phyloP scores from a whole-genome alignment of 2,888 invertebrate species.

The Lasius platythorax region DNA sequence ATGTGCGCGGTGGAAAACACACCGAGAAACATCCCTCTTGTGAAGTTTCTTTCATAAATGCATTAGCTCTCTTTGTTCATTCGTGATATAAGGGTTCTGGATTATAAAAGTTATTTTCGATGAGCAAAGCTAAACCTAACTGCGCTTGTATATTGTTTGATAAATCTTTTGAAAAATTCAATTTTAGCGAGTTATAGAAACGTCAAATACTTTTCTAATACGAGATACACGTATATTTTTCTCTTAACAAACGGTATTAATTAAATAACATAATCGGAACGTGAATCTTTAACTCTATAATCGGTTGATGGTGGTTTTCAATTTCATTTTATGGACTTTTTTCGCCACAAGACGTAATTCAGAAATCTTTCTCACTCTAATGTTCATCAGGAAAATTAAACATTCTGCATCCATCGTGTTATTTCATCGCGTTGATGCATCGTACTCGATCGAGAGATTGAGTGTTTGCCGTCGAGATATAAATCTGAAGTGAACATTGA shows the following conservation, averaged over 20 bases:
- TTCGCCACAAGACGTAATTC: not conserved
- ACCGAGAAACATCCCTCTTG: not conserved
- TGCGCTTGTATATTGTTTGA: not conserved
- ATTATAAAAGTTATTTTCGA: not conserved
- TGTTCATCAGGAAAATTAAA: not conserved
- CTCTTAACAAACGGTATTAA: not conserved
- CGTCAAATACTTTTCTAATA: not conserved
- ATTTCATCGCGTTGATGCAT: not conserved
- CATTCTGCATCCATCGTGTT: not conserved
- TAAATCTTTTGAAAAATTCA: not conserved
- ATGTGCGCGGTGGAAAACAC: not conserved
- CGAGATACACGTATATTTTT: not conserved
- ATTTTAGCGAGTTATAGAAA: too few species aligned
- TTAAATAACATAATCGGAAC: not conserved
- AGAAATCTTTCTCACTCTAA: not conserved
- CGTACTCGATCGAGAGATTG: not conserved
- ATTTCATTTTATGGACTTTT: not conserved
- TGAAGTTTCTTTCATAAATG: not conserved
- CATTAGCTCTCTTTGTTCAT: not conserved
- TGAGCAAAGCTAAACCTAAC: not conserved
- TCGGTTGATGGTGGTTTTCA: not conserved
- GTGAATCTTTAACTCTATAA: not conserved
- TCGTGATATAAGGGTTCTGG: not conserved
- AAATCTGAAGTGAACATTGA: not conserved
- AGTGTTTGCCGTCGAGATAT: conserved; percentile 28